Evolutionary conservation across 1,140 invertebrate species (phyloP), one percentile per base, ranked within the genome.

Genomic region (Hermetia illucens): DNA sequence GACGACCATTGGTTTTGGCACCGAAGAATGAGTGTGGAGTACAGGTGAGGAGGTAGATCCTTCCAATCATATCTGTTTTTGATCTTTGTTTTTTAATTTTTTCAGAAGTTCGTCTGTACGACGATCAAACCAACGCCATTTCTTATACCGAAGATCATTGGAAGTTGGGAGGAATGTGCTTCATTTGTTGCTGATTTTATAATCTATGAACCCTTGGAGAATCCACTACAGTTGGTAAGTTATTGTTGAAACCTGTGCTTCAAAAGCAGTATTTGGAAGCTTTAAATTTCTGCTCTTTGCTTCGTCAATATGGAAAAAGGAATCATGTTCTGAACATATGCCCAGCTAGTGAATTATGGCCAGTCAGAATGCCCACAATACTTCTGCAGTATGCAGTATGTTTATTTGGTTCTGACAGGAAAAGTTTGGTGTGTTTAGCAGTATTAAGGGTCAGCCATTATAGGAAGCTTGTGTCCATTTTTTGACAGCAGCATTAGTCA

Each of bases 11-110:
- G 27, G 64, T 90, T 21, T 54, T 92, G 12, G 80, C 76, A 18
- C 72, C 75, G 30, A 70, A 77, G 29, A 92, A 92, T 62, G 87
- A 91, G 63, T 89, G 81, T 55, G 74, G 74, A 29, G 52, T 78
- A 24, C 75, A 80, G 69, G 77, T 79, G 58, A 50, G 44, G 4
- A 36, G 17, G 17, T 34, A 6, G 2, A 33, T 36, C 25, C 9
- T 34, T 29, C 10, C 25, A 38, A 24, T 1, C n/a, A n/a, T 24
- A 15, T 19, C 19, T 15, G 5, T 21, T 3, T 24, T 10, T 15
- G n/a, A 21, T 21, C 30, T 24, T 9, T 5, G 18, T 38, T 21
- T n/a, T 37, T 5, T 21, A 30, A 36, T 40, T 36, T 36, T 42
- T 52, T 5, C 48, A 75, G 72, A 77, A 75, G 64, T 72, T 76